Evolutionary conservation across 2,888 invertebrate genomes (phyloP).

Genomic region (Hypena proboscidalis): DNA sequence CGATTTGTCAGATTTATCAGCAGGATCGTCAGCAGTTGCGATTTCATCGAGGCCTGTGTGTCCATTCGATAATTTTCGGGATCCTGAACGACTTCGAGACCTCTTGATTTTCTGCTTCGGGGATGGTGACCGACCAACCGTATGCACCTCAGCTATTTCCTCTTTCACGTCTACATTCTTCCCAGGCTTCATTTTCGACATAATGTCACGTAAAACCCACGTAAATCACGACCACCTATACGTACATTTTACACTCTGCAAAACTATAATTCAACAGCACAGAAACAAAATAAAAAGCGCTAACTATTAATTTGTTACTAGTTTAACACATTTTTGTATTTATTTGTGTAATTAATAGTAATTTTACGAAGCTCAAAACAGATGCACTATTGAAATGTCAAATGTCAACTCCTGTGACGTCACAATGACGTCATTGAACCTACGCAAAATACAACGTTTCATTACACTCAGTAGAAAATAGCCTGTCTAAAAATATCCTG

Average conservation of each 20-base stretch:
- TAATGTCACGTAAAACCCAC: slow-evolving; percentile 38
- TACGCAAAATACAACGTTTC: slow-evolving; percentile 39
- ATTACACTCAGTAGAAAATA: slow-evolving; percentile 33
- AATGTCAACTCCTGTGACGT: slow-evolving; percentile 68
- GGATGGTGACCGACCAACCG: slow-evolving; percentile 71
- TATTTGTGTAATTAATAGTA: slow-evolving; percentile 24
- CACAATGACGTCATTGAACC: slow-evolving; percentile 67
- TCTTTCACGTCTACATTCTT: slow-evolving; percentile 69
- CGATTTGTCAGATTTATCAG: slow-evolving; percentile 56
- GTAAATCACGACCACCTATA: slow-evolving; percentile 28
- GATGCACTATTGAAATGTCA: slow-evolving; percentile 50
- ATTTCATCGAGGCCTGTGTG: slow-evolving; percentile 51
- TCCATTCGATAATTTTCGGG: slow-evolving; percentile 75
- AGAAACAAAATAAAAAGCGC: slow-evolving; percentile 25
- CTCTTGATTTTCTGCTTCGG: slow-evolving; percentile 68
- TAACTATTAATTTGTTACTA: slow-evolving; percentile 9
- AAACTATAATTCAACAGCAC: slow-evolving; percentile 5
- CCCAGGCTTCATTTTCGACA: slow-evolving; percentile 70
- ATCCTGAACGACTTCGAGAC: slow-evolving; percentile 66
- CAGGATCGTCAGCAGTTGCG: slow-evolving; percentile 46
- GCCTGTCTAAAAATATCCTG: no score
- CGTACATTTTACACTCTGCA: slow-evolving; percentile 15
- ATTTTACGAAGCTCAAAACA: slow-evolving; percentile 42
- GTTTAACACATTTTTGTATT: slow-evolving; percentile 25
- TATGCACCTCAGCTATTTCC: slow-evolving; percentile 78